These are phyloP conservation scores for Electrona antarctica DNA, from an alignment of 2,113 vertebrate species.

Conservation along the genomic window DNA sequence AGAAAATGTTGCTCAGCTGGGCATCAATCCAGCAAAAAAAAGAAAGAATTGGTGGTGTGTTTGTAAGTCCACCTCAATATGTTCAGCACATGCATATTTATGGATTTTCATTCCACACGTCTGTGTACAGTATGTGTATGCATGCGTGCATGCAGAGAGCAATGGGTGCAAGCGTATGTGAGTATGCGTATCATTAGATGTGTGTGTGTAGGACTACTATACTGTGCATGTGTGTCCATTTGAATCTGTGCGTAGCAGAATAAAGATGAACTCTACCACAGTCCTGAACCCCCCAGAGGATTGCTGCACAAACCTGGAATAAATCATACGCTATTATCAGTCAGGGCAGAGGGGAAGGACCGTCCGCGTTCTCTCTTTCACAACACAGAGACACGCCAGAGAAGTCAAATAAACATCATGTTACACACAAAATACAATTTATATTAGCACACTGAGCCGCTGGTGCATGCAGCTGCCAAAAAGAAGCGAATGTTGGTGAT, in stretches of 20 bases:
- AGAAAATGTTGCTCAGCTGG: slow-evolving; percentile 44
- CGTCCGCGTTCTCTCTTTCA: slow-evolving; percentile 1
- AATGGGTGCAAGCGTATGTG: background rate
- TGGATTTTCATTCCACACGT: no score
- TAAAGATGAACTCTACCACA: background rate
- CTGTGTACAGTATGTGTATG: background rate
- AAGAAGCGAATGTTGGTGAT: background rate
- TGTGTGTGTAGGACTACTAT: background rate
- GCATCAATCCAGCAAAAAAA: slow-evolving; percentile 29
- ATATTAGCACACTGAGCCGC: no score
- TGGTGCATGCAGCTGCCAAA: background rate
- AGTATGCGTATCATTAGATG: slow-evolving; percentile 17
- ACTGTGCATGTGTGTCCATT: background rate
- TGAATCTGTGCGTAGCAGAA: background rate
- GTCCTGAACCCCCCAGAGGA: background rate
- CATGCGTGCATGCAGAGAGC: background rate
- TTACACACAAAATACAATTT: no score
- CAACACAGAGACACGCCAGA: background rate
- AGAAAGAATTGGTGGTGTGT: slow-evolving; percentile 7
- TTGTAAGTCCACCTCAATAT: background rate
- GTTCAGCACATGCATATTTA: no score
- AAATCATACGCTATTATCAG: slow-evolving; percentile 26
- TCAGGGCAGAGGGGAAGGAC: slow-evolving; percentile 1
- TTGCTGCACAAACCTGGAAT: slow-evolving; percentile 19
- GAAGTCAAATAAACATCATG: background rate